A percentile compares a stretch with the other conserved stretches of the same genome.
These are phyloP conservation scores for Prosopocoilus inquinatus DNA, from an alignment of 2,888 invertebrate genomes.

Conservation along the genomic window DNA sequence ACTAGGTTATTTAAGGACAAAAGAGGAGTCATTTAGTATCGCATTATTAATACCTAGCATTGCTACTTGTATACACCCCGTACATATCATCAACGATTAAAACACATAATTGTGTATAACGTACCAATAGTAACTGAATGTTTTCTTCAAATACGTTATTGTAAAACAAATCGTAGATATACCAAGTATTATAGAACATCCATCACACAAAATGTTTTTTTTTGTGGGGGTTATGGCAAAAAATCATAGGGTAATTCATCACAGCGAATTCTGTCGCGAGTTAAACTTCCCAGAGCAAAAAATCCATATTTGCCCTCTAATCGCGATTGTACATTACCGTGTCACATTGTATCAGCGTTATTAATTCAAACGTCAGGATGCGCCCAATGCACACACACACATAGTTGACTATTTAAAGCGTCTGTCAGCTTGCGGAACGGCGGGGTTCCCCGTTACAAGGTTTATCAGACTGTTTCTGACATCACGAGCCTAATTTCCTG, in stretches of 20 bases:
- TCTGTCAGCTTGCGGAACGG: constrained; percentile 22
- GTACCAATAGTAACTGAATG: no score
- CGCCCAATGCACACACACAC: not conserved
- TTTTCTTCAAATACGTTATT: not conserved
- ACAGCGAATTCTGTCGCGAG: not conserved
- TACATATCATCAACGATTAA: no score
- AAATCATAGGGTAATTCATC: not conserved
- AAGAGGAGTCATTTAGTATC: no score
- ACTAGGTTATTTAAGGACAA: no score
- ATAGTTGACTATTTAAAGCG: not conserved
- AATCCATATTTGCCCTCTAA: not conserved
- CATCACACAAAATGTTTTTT: not conserved
- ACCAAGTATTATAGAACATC: not conserved
- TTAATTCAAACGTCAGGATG: constrained; percentile 13
- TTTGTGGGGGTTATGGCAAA: no score
- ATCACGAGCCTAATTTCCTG: constrained; percentile 30
- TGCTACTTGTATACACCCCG: no score
- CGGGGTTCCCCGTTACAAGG: constrained; percentile 22
- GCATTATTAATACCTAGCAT: no score
- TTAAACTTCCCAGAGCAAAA: not conserved
- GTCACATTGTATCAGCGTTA: constrained; percentile 6
- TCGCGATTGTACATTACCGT: not conserved
- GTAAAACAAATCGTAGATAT: not conserved
- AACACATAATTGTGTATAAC: no score
- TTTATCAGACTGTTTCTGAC: constrained; percentile 27